phyloP scores from a whole-genome alignment of 2,888 invertebrate genomes.

The Leucoptera coffeella region DNA sequence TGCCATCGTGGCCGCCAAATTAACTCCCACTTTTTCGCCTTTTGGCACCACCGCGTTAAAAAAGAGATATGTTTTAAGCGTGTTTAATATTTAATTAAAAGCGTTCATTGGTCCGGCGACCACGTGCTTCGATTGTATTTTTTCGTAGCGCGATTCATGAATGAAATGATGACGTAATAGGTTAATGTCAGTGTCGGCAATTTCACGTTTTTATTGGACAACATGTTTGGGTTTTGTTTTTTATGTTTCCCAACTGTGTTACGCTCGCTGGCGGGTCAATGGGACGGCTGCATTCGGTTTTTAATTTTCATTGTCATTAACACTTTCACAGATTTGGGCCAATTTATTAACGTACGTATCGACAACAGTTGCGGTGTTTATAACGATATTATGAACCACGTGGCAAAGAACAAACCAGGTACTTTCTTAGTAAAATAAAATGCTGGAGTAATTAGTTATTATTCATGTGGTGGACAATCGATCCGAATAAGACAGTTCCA shows the following conservation, averaged over 20 bases:
- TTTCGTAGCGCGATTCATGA: conserved; percentile 44
- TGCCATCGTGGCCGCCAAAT: conserved; percentile 45
- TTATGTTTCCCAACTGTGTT: too few relatives aligned
- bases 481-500: too few relatives aligned
- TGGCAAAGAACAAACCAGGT: too few relatives aligned
- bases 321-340: conserved; percentile 40
- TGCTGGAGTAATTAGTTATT: too few relatives aligned
- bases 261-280: conserved; percentile 36
- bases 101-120: conserved; percentile 10
- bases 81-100: conserved; percentile 30
- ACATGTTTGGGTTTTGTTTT: conserved; percentile 38
- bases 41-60: conserved; percentile 43
- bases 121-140: conserved; percentile 45
- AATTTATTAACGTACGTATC: too few relatives aligned
- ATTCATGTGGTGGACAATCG: too few relatives aligned
- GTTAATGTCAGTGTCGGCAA: conserved; percentile 46
- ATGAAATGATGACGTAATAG: conserved; percentile 52
- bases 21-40: conserved; percentile 46
- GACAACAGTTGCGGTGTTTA: too few relatives aligned
- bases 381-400: too few relatives aligned
- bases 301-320: conserved; percentile 53
- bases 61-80: conserved; percentile 50
- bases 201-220: conserved; percentile 49
- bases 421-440: too few relatives aligned
- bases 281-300: conserved; percentile 40